Percentiles rank a stretch among this genome's conserved stretches.
phyloP scores from a whole-genome alignment of 2,797 vertebrate genomes.

The Leontopithecus rosalia region DNA sequence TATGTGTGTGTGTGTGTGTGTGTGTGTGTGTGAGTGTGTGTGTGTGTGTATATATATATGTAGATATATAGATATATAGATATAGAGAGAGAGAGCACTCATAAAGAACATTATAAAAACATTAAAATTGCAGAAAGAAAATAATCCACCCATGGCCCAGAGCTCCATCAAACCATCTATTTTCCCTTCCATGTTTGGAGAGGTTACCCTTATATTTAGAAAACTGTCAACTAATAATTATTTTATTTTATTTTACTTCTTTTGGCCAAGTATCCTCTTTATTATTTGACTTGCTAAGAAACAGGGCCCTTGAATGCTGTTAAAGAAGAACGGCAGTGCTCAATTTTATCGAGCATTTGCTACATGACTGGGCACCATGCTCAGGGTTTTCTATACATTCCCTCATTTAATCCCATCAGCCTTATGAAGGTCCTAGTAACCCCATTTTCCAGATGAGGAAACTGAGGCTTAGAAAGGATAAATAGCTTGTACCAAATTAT shows the following conservation, averaged over 20 bases:
- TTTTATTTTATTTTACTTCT: background rate
- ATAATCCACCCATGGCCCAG: background rate
- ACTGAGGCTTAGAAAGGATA: background rate
- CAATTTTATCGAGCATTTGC: background rate
- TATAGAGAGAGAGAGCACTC: too few species aligned
- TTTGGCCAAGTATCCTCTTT: background rate
- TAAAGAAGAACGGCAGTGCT: background rate
- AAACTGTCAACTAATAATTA: background rate
- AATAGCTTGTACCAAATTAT: background rate
- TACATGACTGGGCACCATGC: background rate
- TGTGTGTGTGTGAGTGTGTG: too few species aligned
- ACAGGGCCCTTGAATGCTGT: background rate
- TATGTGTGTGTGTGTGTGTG: too few species aligned
- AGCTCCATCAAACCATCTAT: background rate
- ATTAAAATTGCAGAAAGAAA: background rate
- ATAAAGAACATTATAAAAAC: background rate
- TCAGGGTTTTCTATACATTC: background rate
- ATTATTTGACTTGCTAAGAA: conserved; percentile 30
- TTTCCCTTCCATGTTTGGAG: background rate
- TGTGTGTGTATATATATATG: too few species aligned
- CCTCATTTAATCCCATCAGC: background rate
- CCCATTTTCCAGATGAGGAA: background rate
- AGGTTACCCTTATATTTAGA: background rate
- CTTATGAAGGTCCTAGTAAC: background rate
- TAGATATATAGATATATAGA: too few species aligned